Base-by-base conservation (phyloP, 2,113 vertebrate species). In the Hemiprocne comata region DNA sequence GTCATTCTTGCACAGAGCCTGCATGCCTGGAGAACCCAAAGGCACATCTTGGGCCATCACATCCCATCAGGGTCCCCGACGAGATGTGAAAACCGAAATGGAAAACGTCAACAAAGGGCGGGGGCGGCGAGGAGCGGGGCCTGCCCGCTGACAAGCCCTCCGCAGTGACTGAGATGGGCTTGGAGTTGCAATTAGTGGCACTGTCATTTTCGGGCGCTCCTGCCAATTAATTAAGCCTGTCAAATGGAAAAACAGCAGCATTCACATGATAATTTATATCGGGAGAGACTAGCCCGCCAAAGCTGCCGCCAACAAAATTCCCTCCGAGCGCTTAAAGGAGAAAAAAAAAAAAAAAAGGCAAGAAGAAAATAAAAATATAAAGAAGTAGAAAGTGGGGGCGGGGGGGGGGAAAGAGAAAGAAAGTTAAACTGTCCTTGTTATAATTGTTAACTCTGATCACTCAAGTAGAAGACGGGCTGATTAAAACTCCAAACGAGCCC, bases 211-310 rank as follows among this genome's bases (percentile, higher is more conserved):
- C 60, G 95, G 97, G 96, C 95, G 93, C 98, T 98, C 97, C 98
- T 98, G 98, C 97, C 98, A 98, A 98, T 98, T 99, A 98, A 99
- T 98, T 98, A 98, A 98, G 98, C 85, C 98, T 98, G 98, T 98
- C 98, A 99, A 97, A 98, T 85, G 96, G 98, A 95, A 98, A 98
- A 97, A 97, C 97, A 97, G 94, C 97, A 42, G 98, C 87, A 95
- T 97, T 97, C 98, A 98, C 98, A 98, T 97, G 98, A 98, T 98
- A 98, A 98, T 98, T 98, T 98, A 98, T 98, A 98, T 98, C 48
- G 94, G 97, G 98, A 97, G 97, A 98, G 98, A 98, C 97, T 94
- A 94, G 97, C 84, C 95, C 55, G 73, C 94, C 95, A 78, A 95
- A 71, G 95, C 57, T 6, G 83, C 88, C 17, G 85, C 96, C 94